Conservation (phyloP, 2,113 vertebrate species). For the Megaceryle torquata region DNA sequence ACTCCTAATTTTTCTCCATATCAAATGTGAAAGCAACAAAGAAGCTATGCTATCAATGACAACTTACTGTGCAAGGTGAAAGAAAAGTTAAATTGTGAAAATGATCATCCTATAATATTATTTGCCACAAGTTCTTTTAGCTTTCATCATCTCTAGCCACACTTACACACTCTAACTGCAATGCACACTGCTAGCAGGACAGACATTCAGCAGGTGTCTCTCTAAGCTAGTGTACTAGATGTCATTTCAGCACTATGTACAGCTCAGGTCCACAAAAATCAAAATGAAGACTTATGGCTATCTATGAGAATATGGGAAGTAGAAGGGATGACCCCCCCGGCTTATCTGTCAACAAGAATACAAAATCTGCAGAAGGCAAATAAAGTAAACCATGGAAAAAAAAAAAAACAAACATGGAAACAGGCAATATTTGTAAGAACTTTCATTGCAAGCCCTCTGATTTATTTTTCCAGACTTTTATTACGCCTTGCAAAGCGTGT, state of each 20-base stretch:
- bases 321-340: neutral
- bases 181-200: neutral
- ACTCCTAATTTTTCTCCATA: neutral
- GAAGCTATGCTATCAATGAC: neutral
- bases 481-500: neutral
- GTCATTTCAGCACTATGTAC: neutral
- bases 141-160: neutral
- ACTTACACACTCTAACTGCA: neutral
- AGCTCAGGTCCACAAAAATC: neutral
- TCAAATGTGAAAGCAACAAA: neutral
- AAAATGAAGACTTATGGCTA: neutral
- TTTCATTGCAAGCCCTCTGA: neutral
- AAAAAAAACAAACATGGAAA: neutral
- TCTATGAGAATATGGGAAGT: neutral
- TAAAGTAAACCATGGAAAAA: neutral
- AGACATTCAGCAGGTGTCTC: constrained; percentile 40
- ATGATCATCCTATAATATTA: neutral
- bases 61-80: neutral
- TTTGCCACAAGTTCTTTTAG: neutral
- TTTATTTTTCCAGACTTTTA: constrained; percentile 14
- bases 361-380: neutral
- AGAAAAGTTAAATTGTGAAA: neutral
- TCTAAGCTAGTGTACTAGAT: neutral
- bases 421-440: neutral
- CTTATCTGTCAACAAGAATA: neutral